Evolutionary conservation across 2,888 invertebrate species (phyloP).

Genomic region (Spisula solida): DNA sequence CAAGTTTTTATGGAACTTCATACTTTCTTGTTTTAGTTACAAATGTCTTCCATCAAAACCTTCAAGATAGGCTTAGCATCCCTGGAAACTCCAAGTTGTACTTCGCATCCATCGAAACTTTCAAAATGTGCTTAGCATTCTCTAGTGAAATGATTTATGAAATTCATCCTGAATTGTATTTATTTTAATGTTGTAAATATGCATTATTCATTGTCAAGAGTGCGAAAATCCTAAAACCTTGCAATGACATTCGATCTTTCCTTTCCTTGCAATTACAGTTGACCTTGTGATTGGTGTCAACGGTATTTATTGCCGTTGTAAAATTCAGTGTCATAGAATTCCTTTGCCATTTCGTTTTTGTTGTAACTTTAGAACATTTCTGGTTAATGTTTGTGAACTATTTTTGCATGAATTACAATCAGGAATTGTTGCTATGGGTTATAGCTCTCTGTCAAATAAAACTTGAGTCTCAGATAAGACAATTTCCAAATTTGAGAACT

Average conservation of each 20-base stretch:
- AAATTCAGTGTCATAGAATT: constrained; percentile 4
- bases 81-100: too few relatives aligned
- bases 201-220: not conserved
- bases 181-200: not conserved
- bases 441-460: constrained; percentile 11
- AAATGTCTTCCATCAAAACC: too few relatives aligned
- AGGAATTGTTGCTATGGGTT: constrained; percentile 10
- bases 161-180: not conserved
- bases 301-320: not conserved
- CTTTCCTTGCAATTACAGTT: constrained; percentile 14
- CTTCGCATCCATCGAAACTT: not conserved
- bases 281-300: constrained; percentile 18
- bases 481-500: constrained; percentile 17
- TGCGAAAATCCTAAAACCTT: not conserved
- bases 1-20: too few relatives aligned
- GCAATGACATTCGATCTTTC: not conserved
- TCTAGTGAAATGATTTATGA: not conserved
- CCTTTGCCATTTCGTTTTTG: constrained; percentile 7
- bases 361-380: constrained; percentile 24
- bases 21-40: too few relatives aligned
- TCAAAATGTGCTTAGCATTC: not conserved
- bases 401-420: constrained; percentile 22
- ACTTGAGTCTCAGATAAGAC: constrained; percentile 8
- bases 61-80: too few relatives aligned
- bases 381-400: constrained; percentile 9